Conservation (phyloP, 2,113 vertebrate species). For the Leptobrachium leishanense region DNA sequence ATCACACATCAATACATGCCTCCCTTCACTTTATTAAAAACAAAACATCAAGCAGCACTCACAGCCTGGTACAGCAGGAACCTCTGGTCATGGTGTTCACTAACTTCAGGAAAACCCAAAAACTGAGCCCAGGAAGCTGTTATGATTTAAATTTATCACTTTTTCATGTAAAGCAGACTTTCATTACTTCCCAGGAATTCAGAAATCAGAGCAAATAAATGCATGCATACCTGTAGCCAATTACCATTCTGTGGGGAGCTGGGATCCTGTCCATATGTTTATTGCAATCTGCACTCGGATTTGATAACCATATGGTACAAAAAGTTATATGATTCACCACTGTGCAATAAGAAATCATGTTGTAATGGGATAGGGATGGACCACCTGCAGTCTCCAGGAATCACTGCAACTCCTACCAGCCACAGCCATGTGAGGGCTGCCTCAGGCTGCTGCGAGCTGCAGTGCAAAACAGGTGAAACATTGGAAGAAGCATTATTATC, state of each 20-base stretch:
- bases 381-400: neutral
- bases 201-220: slow-evolving; percentile 20
- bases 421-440: too few species aligned
- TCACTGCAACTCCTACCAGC: neutral
- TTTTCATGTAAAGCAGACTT: slow-evolving; percentile 35
- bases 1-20: too few species aligned
- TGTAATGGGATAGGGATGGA: neutral
- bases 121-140: slow-evolving; percentile 12
- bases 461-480: too few species aligned
- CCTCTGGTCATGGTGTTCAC: neutral
- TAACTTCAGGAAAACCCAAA: neutral
- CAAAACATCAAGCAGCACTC: too few species aligned
- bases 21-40: too few species aligned
- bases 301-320: slow-evolving; percentile 28
- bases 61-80: neutral
- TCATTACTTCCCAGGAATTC: slow-evolving; percentile 25
- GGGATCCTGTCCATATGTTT: slow-evolving; percentile 14
- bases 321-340: slow-evolving; percentile 6
- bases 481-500: too few species aligned
- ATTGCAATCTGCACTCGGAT: slow-evolving; percentile 14
- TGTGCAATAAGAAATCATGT: neutral
- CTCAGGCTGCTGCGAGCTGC: too few species aligned
- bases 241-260: slow-evolving; percentile 26
- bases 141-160: slow-evolving; percentile 28
- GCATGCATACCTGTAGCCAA: slow-evolving; percentile 32